Conservation (phyloP, 2,888 invertebrate species). For the Catotricha subobsoleta region DNA sequence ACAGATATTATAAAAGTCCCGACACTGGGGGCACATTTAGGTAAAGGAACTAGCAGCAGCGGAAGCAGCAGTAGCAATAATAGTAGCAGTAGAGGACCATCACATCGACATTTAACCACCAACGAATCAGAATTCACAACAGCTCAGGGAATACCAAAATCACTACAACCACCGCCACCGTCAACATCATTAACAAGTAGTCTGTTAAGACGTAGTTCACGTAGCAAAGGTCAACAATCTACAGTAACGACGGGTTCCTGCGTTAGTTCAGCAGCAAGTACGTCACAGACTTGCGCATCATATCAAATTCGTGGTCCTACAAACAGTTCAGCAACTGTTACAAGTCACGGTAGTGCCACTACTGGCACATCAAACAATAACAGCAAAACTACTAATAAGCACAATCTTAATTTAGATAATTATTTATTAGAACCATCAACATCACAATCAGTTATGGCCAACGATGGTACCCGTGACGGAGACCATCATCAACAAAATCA, state of each 20-base stretch:
- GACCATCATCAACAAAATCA: conserved; percentile 1
- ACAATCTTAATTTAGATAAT: no score
- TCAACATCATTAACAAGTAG: conserved; percentile 10
- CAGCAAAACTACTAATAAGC: not conserved
- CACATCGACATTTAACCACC: conserved; percentile 7
- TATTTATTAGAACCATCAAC: conserved; percentile 3
- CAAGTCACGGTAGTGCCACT: no score
- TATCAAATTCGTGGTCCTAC: conserved; percentile 13
- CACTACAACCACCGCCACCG: not conserved
- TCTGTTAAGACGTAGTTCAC: conserved; percentile 27
- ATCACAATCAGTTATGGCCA: conserved; percentile 12
- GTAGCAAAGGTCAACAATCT: conserved; percentile 19
- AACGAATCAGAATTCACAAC: conserved; percentile 6
- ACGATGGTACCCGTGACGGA: conserved; percentile 12
- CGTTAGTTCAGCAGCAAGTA: conserved; percentile 19
- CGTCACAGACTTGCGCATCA: conserved; percentile 13
- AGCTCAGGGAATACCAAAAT: conserved; percentile 8
- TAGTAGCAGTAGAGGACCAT: conserved; percentile 1
- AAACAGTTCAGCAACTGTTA: conserved; percentile 17
- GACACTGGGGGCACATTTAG: conserved; percentile 26
- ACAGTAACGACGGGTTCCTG: conserved; percentile 26
- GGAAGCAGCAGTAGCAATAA: conserved; percentile 6
- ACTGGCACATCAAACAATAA: not conserved
- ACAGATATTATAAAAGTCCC: conserved; percentile 14
- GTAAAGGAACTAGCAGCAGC: conserved; percentile 14